These are phyloP conservation scores for Sisyra terminalis DNA, from an alignment of 2,888 invertebrate genomes.

Conservation along the genomic window DNA sequence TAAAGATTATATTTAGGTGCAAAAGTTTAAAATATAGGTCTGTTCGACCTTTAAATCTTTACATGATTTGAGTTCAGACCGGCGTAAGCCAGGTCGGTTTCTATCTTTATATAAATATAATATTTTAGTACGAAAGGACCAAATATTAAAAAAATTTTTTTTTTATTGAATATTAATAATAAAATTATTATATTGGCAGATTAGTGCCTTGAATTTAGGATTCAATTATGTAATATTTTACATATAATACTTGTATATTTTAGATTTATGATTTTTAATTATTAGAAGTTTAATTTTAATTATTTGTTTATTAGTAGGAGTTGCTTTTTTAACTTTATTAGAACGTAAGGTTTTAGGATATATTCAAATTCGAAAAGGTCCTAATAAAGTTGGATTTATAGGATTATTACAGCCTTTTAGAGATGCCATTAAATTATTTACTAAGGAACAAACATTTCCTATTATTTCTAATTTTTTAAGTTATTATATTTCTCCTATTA, in stretches of 20 bases:
- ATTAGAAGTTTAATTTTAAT: conserved; percentile 33
- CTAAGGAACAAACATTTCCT: conserved; percentile 42
- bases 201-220: conserved; percentile 55
- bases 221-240: conserved; percentile 40
- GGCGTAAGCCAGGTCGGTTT: conserved; percentile 75
- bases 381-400: conserved; percentile 47
- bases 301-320: conserved; percentile 41
- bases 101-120: conserved; percentile 46
- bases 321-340: conserved; percentile 55
- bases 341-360: conserved; percentile 55
- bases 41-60: conserved; percentile 72
- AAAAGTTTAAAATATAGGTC: conserved; percentile 52
- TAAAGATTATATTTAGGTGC: conserved; percentile 48
- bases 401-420: conserved; percentile 53
- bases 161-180: conserved; percentile 25
- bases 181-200: conserved; percentile 42
- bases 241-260: conserved; percentile 35
- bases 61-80: conserved; percentile 83
- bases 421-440: conserved; percentile 57
- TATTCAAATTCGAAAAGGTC: conserved; percentile 58
- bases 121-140: conserved; percentile 70
- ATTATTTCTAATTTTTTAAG: conserved; percentile 38
- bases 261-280: conserved; percentile 28
- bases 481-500: conserved; percentile 41
- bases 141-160: conserved; percentile 36